Percentiles rank a stretch among this genome's conserved stretches.
Evolutionary conservation across 2,888 invertebrate genomes (phyloP).

Genomic region (Drosophila flavopinicola): DNA sequence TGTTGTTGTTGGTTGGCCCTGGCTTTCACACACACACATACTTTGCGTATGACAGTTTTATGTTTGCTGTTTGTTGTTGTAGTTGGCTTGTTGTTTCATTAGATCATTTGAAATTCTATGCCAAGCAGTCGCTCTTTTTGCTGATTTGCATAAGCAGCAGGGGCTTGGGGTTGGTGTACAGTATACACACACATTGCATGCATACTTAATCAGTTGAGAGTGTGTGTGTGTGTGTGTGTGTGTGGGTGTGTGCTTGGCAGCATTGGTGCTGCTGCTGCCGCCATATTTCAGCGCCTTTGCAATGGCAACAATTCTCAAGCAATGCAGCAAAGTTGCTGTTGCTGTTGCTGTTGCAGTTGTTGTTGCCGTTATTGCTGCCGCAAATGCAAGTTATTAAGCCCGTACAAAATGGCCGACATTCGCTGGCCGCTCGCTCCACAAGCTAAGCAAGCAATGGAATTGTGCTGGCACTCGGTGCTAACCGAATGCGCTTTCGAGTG

Average conservation of each 20-base stretch:
- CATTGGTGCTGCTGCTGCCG: conserved; percentile 6
- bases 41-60: not conserved
- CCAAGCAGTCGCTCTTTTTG: conserved; percentile 64
- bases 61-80: conserved; percentile 7
- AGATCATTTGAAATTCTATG: conserved; percentile 74
- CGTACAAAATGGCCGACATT: conserved; percentile 40
- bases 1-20: too few species aligned
- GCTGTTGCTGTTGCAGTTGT: too few species aligned
- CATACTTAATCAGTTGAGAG: conserved; percentile 51
- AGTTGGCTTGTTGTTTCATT: conserved; percentile 57
- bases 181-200: conserved; percentile 43
- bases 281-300: conserved; percentile 43
- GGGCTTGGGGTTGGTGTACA: too few species aligned
- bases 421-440: not conserved
- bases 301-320: conserved; percentile 60
- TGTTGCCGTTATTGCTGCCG: too few species aligned
- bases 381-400: conserved; percentile 60
- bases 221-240: conserved; percentile 7
- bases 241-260: conserved; percentile 1
- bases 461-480: conserved; percentile 10
- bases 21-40: not conserved
- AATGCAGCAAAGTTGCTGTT: conserved; percentile 51
- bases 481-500: conserved; percentile 12
- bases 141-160: conserved; percentile 67
- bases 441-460: conserved; percentile 40